Base-by-base conservation (phyloP, 2,888 invertebrate species). In the Eristalis intricaria region DNA sequence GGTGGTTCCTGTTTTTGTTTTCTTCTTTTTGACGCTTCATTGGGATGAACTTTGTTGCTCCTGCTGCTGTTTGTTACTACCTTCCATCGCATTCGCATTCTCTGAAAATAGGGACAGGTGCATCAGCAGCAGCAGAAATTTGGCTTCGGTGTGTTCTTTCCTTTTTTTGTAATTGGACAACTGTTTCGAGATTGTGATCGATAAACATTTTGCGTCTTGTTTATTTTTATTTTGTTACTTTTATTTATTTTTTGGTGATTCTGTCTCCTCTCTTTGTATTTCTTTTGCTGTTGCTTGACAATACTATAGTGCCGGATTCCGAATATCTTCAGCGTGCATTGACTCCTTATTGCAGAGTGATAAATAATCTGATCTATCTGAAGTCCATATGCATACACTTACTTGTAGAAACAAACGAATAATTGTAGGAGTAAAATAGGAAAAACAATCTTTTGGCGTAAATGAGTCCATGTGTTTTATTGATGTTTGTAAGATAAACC, bases 131-230 rank as follows among this genome's bases (percentile, higher is more conserved):
- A 64, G 35, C 77, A 61, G 74, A 74, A 86, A 83, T 83, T 83
- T 83, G 70, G 75, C 60, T 86, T 73, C 82, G 69, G 22, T 73
- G 74, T 35, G n/a, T 58, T 75, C 83, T 74, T 73, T 32, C 10
- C 32, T 78, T 77, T 82, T 77, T 56, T 79, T 84, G 79, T 84
- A 87, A 87, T 87, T 87, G 87, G 84, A 87, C 87, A 87, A 87
- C 87, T 84, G 87, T 87, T 87, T 87, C 84, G 60, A 84, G 84
- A 84, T 84, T 84, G 75, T 79, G 71, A 75, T 84, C 87, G 84
- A 76, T 87, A 84, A 79, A 87, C 79, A 76, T 66, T 87, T 71
- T 76, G 71, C 71, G 69, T 74, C 63, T 83, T 83, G 66, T 63
- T 75, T 81, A 56, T 69, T 64, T 69, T 81, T 66, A 65, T 60